Base-by-base conservation (phyloP, 2,888 invertebrate genomes). In the Pardosa pseudoannulata region DNA sequence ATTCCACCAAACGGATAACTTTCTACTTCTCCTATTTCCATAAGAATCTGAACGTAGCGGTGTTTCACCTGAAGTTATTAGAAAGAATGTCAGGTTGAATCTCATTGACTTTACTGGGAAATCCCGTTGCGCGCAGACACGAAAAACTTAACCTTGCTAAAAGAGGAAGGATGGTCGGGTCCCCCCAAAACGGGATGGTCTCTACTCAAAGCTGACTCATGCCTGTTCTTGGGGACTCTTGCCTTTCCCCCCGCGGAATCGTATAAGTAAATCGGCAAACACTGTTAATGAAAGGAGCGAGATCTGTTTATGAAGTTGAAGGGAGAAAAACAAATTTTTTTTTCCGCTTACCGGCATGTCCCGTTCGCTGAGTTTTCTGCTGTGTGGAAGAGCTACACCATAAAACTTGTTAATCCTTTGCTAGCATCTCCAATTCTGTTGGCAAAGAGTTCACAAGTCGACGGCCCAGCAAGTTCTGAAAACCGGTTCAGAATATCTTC, bases 381-480 rank as follows among this genome's bases (percentile, higher is more conserved):
- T 2, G 1, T 23, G 23, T 56, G 3, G 9, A 16, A 36, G 13
- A 46, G 16, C 46, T 56, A 6, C 56, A 11, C 3, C 9, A 9
- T 19, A 23, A n/a, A 56, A 19, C 56, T 56, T 56, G 23, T 23
- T 56, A 56, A 56, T 56, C 56, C 56, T 23, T 23, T 1, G 56
- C 5, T 23, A 11, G 23, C 11, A 56, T 56, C 23, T 56, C 11
- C 23, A 1, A 11, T 16, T 23, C 56, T 56, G 56, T 5, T 16
- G 19, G 56, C 7, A 56, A 23, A 56, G 56, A 56, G 56, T 56
- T 56, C 56, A 56, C 56, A 11, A 56, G 56, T 56, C 56, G 56
- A 56, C 56, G 56, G 56, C 56, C 56, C 56, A 56, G 56, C 56
- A 56, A 56, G 56, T 56, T 56, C 56, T 23, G 23, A 56, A 56